Base-by-base conservation (phyloP, 2,797 vertebrate species). In the Eulemur mongoz region DNA sequence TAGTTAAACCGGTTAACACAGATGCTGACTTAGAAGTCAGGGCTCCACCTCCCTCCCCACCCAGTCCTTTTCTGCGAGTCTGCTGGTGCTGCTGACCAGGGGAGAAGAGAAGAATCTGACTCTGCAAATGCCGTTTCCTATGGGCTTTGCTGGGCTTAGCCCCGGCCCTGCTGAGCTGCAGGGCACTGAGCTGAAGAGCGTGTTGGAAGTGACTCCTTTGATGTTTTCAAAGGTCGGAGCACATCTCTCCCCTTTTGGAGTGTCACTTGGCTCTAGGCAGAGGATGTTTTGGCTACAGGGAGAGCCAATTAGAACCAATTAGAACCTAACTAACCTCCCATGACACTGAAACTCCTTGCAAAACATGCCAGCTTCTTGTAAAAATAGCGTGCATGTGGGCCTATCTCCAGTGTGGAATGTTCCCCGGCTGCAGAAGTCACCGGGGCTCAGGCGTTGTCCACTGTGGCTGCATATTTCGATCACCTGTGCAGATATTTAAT, bases 241-340 rank as follows among this genome's bases (percentile, higher is more conserved):
- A 94, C 72, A 85, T 23, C 17, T 43, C 70, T 95, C 82, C 80
- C 94, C 80, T 96, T 96, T 88, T 94, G 72, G 94, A 98, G n/a
- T 97, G 94, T 92, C 94, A 90, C 63, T 96, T 3, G 8, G 93
- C 93, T 96, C 30, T 67, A 97, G 95, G 95, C 86, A 79, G 72
- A 95, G 86, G 50, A 76, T 76, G 92, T 96, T 97, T 96, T 95
- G 76, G 93, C 96, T 83, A 78, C 92, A 87, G n/a, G 67, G 95
- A 96, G 73, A 97, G 84, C 91, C 91, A 96, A 96, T 97, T 97
- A 98, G 89, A 96, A 94, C 94, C 96, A 96, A 97, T 98, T 97
- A 97, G 25, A 98, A 85, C 93, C 93, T 92, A 95, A 89, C 96
- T 94, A 95, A 93, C 97, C 97, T 97, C 93, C 96, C 92, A 76